Evolutionary conservation across 2,113 vertebrate species (phyloP), one percentile per base, ranked within the genome.

Genomic region (Oceanites oceanicus): DNA sequence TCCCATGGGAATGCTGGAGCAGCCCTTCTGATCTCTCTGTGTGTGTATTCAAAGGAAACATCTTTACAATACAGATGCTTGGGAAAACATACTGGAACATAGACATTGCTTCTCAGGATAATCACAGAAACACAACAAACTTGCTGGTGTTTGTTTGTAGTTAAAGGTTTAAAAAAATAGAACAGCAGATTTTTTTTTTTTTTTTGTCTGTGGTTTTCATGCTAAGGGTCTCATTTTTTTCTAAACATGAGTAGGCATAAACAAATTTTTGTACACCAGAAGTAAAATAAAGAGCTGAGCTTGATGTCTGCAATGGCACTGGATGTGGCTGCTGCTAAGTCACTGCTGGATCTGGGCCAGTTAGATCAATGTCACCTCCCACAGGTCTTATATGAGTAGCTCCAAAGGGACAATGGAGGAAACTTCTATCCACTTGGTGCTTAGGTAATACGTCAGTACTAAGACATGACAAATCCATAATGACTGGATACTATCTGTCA

Each of bases 1-100:
- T 97, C 94, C 94, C 94, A 96, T 95, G 96, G 96, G 92, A 97
- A 95, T 91, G 62, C 87, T 92, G 74, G 66, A 94, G 32, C 81
- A 95, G 74, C 66, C 71, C 50, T 82, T 96, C 89, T 94, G 95
- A 91, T 95, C 89, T 92, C 17, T 44, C 0, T 72, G 38, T 91
- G 49, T 65, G 75, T 90, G 44, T 92, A 91, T 78, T 88, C 70
- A 96, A 75, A 96, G 91, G 94, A 97, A 96, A 96, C 58, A 90
- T 91, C 91, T 97, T 96, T 95, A 82, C 77, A 95, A 85, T 95
- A 95, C 86, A 66, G 49, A 85, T 94, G 73, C 89, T 96, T 95
- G 84, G 94, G 89, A 95, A 96, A 93, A 75, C 82, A 68, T 32
- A 74, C 56, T 63, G 86, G 38, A 88, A 86, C 56, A 42, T 3